Evolutionary conservation across 2,888 invertebrate genomes (phyloP).

Genomic region (Enoplolaimus lenunculus): DNA sequence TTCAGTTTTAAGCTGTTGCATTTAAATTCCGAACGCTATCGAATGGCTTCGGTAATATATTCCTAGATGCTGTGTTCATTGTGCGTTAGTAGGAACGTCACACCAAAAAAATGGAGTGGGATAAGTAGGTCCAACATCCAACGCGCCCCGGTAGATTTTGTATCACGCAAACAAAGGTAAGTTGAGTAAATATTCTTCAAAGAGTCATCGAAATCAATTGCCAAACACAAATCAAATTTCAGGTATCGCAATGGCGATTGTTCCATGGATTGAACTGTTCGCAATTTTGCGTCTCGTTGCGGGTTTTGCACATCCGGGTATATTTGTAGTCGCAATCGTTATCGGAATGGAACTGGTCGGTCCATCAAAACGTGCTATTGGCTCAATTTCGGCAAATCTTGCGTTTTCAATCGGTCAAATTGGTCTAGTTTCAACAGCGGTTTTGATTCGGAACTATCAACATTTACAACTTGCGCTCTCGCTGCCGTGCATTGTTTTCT

Average conservation of each 20-base stretch:
- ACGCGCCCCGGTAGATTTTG: too few species aligned
- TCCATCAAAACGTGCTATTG: conserved; percentile 40
- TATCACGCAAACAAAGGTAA: too few species aligned
- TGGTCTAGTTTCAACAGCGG: conserved; percentile 32
- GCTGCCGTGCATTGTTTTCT: conserved; percentile 27
- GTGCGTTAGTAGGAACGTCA: conserved; percentile 45
- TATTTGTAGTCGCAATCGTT: conserved; percentile 62
- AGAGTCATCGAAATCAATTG: too few species aligned
- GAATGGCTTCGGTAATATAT: too few species aligned
- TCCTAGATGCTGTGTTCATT: too few species aligned
- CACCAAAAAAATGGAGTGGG: too few species aligned
- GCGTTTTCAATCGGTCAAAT: conserved; percentile 42
- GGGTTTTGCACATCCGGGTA: conserved; percentile 63
- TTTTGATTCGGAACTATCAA: conserved; percentile 33
- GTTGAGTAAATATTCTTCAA: too few species aligned
- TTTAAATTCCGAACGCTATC: too few species aligned
- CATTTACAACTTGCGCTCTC: conserved; percentile 30
- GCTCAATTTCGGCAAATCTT: conserved; percentile 40
- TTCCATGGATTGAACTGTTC: conserved; percentile 56
- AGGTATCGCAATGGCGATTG: conserved; percentile 57
- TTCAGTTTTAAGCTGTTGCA: too few species aligned
- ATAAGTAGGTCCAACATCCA: too few species aligned
- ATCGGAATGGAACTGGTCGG: conserved; percentile 47
- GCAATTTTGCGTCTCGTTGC: conserved; percentile 56
- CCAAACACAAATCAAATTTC: too few species aligned